These are phyloP conservation scores for Esperia sulphurella DNA, from an alignment of 2,888 invertebrate species.

Conservation along the genomic window DNA sequence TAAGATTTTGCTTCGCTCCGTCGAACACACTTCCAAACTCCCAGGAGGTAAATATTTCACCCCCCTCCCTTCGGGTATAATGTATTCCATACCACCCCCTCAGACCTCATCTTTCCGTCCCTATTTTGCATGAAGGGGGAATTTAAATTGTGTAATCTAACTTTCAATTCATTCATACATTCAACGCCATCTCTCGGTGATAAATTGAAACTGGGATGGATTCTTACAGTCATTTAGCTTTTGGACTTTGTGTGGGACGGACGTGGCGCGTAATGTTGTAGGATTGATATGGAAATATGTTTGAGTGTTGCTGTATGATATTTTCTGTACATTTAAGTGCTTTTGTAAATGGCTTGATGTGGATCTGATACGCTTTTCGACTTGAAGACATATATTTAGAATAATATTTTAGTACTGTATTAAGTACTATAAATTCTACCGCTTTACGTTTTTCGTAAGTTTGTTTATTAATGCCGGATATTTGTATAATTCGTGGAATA, in stretches of 20 bases:
- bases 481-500: too few species aligned
- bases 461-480: too few species aligned
- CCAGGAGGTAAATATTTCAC: slow-evolving; percentile 76
- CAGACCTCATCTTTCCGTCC: slow-evolving; percentile 75
- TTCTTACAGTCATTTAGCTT: slow-evolving; percentile 66
- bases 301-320: slow-evolving; percentile 19
- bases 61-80: slow-evolving; percentile 53
- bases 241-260: slow-evolving; percentile 28
- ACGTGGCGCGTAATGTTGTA: slow-evolving; percentile 23
- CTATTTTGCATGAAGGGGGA: slow-evolving; percentile 79
- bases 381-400: background rate
- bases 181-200: slow-evolving; percentile 75
- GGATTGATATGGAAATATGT: slow-evolving; percentile 45
- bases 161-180: slow-evolving; percentile 80
- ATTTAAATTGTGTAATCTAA: slow-evolving; percentile 80
- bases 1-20: slow-evolving; percentile 71
- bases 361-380: background rate
- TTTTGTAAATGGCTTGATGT: slow-evolving; percentile 4
- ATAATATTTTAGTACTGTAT: too few species aligned
- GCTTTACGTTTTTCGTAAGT: too few species aligned
- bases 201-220: slow-evolving; percentile 74
- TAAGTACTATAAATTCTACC: too few species aligned
- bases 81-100: slow-evolving; percentile 65
- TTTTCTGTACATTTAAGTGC: slow-evolving; percentile 25
- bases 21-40: slow-evolving; percentile 71